A percentile compares a stretch with the other conserved stretches of the same genome.
These are phyloP conservation scores for Apistogramma diplotaenia DNA, from an alignment of 2,113 vertebrate genomes.

Conservation along the genomic window DNA sequence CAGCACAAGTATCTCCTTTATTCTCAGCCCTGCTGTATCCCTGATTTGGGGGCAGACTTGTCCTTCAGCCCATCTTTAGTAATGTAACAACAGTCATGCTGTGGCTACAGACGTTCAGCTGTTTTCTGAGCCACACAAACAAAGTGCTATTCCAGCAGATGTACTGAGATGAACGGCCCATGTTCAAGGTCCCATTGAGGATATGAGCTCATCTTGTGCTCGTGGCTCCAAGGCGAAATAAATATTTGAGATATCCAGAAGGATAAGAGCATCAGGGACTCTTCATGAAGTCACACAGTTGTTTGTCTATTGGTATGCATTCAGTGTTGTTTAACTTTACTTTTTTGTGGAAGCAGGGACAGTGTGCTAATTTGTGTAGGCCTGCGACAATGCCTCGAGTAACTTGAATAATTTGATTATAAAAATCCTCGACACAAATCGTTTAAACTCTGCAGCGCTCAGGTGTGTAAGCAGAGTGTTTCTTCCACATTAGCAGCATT, in stretches of 20 bases:
- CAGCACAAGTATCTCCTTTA: not conserved
- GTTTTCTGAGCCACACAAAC: not conserved
- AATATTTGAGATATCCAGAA: constrained; percentile 20
- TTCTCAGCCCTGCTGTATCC: not conserved
- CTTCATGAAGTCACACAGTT: not conserved
- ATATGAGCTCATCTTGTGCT: constrained; percentile 13
- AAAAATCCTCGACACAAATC: no score
- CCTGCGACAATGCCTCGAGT: no score
- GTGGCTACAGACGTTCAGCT: not conserved
- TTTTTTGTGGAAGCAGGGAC: not conserved
- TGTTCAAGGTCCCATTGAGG: not conserved
- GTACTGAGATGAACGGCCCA: not conserved
- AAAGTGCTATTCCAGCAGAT: not conserved
- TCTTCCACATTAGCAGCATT: no score
- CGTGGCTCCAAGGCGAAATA: not conserved
- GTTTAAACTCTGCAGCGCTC: no score
- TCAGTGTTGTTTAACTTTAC: not conserved
- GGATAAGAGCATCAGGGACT: not conserved
- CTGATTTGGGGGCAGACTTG: not conserved
- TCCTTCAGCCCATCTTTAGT: not conserved
- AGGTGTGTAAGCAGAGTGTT: no score
- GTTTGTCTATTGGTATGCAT: not conserved
- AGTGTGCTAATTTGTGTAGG: not conserved
- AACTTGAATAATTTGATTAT: no score
- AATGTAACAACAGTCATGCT: not conserved